Percentiles rank a stretch among this genome's conserved stretches.
Conservation (phyloP, 2,797 vertebrate genomes). For the Semotilus atromaculatus region DNA sequence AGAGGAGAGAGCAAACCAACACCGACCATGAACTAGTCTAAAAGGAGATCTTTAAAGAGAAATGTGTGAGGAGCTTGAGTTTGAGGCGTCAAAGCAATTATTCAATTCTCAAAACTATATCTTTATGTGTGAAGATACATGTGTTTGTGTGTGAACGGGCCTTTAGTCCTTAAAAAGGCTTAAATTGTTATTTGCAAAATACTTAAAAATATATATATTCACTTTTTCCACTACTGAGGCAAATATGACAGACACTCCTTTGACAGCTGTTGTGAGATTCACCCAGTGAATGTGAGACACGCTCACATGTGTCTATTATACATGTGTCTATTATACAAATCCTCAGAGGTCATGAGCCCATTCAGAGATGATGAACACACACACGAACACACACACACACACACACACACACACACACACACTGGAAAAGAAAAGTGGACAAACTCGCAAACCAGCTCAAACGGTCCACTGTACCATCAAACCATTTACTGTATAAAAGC, state of each 20-base stretch:
- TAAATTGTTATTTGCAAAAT: background rate
- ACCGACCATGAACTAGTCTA: too few relatives aligned
- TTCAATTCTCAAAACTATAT: too few relatives aligned
- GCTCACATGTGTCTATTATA: background rate
- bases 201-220: too few relatives aligned
- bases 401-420: background rate
- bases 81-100: too few relatives aligned
- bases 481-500: background rate
- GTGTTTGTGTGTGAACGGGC: too few relatives aligned
- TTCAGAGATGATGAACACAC: background rate
- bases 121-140: too few relatives aligned
- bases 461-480: background rate
- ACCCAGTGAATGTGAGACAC: background rate
- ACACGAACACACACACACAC: background rate
- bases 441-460: background rate
- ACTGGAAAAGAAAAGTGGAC: background rate
- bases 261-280: background rate
- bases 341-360: slow-evolving; percentile 4
- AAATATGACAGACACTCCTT: background rate
- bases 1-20: too few relatives aligned
- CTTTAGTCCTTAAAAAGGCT: background rate
- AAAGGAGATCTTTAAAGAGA: too few relatives aligned
- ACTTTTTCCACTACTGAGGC: background rate
- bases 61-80: too few relatives aligned
- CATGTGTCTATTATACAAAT: background rate